Conservation (phyloP, 2,797 vertebrate species). For the Mergus octosetaceus region DNA sequence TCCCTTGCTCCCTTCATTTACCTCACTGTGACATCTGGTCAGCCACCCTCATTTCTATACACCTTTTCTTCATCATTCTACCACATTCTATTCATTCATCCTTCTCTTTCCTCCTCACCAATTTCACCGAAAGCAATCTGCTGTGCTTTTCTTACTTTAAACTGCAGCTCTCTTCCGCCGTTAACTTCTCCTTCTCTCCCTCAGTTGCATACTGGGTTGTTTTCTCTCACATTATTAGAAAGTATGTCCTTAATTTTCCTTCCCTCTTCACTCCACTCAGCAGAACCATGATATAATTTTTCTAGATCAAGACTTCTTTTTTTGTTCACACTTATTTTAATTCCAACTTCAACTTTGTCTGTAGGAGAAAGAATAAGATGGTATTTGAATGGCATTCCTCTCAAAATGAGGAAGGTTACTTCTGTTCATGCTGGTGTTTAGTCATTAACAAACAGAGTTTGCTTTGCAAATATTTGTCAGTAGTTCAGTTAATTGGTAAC, state of each 20-base stretch:
- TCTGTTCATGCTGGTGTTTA: constrained; percentile 21
- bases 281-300: background rate
- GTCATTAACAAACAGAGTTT: constrained; percentile 50
- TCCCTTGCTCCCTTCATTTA: background rate
- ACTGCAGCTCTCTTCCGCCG: background rate
- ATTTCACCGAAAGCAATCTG: background rate
- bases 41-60: background rate
- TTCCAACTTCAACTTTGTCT: background rate
- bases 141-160: background rate
- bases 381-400: constrained; percentile 17
- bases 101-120: background rate
- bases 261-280: background rate
- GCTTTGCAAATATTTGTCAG: constrained; percentile 54
- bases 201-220: background rate
- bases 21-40: background rate
- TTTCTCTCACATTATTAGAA: background rate
- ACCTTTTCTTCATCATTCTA: background rate
- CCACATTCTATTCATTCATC: background rate
- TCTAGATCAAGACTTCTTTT: background rate
- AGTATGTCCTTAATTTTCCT: background rate
- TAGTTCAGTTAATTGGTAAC: constrained; percentile 53
- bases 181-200: background rate
- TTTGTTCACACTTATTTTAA: background rate
- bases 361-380: constrained; percentile 13
- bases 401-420: constrained; percentile 12